Base-by-base conservation (phyloP, 1,140 invertebrate species). In the Neuroterus valhalla region DNA sequence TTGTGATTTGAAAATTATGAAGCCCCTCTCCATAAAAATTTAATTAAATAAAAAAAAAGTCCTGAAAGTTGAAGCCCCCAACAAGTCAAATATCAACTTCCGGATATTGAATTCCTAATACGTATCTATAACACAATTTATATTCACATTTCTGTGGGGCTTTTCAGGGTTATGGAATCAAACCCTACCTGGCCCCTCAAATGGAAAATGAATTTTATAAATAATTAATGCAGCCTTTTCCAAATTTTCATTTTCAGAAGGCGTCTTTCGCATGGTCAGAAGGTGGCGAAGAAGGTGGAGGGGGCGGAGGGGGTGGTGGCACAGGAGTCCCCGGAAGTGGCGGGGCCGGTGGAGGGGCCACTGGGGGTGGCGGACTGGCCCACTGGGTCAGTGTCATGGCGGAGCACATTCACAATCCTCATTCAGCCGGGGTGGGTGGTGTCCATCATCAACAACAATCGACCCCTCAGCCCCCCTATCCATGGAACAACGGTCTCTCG, bases 331-430 rank as follows among this genome's bases (percentile, higher is more conserved):
- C 85, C 74, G 86, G 85, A 74, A 83, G 79, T 70, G 85, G 85
- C 70, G 84, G 82, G 70, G 85, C 87, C 70, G 85, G 85, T 23
- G 83, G 80, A 69, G 73, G 82, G 38, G 78, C 83, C 77, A 80
- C 86, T 76, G 85, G 89, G 66, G 82, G 89, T 74, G 87, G 86
- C 38, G 91, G 89, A 76, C 87, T 93, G 81, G 92, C 92, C 77
- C 92, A 93, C 84, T 93, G 92, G 92, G 92, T 93, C 91, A 93
- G 92, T 84, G 92, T 93, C 80, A 93, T 93, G 92, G 92, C 92
- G 43, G 92, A 93, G 72, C 92, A 93, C 86, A 93, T 93, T 83
- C 92, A 92, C 88, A 89, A 91, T 81, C 90, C 90, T 15, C 92
- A 92, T 82, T 86, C 87, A 14, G 78, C 88, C 3, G 85, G 83